These are phyloP conservation scores for Enteromius treurensis DNA, from an alignment of 2,797 vertebrate genomes.

Conservation along the genomic window DNA sequence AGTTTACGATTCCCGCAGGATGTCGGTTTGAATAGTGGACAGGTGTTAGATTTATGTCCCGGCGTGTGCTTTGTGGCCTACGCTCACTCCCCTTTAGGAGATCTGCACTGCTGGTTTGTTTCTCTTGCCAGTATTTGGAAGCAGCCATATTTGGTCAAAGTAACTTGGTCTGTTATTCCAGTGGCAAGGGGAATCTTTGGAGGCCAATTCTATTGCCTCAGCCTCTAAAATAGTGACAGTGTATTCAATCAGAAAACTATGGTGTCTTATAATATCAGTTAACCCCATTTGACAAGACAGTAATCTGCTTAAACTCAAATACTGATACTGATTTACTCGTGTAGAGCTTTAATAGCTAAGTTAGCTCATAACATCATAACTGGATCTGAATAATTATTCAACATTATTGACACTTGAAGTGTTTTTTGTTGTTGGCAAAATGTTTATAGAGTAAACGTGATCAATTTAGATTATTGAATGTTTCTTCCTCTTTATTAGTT, in stretches of 20 bases:
- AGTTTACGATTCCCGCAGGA: background rate
- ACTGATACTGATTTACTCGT: background rate
- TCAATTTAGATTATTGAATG: background rate
- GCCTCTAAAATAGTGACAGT: slow-evolving; percentile 38
- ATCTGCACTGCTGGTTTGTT: slow-evolving; percentile 57
- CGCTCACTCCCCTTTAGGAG: slow-evolving; percentile 61
- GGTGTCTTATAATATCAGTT: background rate
- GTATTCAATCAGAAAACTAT: slow-evolving; percentile 33
- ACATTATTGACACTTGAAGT: background rate
- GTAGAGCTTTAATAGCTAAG: background rate
- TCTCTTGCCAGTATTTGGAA: slow-evolving; percentile 65
- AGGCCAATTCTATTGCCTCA: slow-evolving; percentile 58
- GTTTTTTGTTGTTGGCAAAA: background rate
- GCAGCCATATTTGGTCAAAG: slow-evolving; percentile 82
- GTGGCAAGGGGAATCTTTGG: slow-evolving; percentile 66
- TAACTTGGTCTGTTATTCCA: slow-evolving; percentile 68
- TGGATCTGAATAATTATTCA: background rate
- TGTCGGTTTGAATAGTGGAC: slow-evolving; percentile 21
- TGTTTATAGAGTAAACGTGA: background rate
- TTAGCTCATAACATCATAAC: background rate
- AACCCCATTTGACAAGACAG: background rate
- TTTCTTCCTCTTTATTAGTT: background rate
- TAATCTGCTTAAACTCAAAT: background rate
- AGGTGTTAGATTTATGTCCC: slow-evolving; percentile 50
- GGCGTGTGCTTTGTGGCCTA: slow-evolving; percentile 16